Conservation (phyloP, 1,140 invertebrate species). For the Eufriesea mexicana region DNA sequence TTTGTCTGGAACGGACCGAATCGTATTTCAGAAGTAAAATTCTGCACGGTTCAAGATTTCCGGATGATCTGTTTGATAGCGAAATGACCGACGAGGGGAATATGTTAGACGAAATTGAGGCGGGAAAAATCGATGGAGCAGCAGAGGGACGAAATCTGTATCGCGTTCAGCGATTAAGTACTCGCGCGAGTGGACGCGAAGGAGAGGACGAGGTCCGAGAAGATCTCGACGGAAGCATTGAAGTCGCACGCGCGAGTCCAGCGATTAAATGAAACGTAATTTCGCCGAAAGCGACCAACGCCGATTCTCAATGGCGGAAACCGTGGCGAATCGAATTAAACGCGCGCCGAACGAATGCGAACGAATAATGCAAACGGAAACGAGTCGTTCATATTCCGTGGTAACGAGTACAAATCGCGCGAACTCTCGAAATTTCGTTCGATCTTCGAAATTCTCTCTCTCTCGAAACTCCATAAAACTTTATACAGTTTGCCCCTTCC, state of each 20-base stretch:
- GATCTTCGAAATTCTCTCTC: neutral
- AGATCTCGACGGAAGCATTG: neutral
- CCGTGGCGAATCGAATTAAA: slow-evolving; percentile 28
- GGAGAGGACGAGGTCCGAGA: no score
- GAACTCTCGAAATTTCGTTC: neutral
- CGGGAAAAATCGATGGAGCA: no score
- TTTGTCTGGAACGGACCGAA: no score
- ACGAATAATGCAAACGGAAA: slow-evolving; percentile 35
- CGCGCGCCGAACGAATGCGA: neutral
- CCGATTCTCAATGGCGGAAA: slow-evolving; percentile 17
- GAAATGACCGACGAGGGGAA: no score
- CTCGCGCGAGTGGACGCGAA: neutral
- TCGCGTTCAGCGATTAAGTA: neutral
- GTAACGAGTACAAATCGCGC: slow-evolving; percentile 17
- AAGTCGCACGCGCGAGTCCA: neutral
- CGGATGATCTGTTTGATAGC: no score
- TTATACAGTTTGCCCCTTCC: no score
- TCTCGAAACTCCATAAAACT: no score
- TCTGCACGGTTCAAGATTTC: no score
- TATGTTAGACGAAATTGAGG: no score
- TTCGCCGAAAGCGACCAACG: slow-evolving; percentile 7
- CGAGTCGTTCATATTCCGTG: slow-evolving; percentile 3
- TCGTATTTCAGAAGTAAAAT: no score
- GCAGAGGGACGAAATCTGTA: no score
- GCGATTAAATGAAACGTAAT: slow-evolving; percentile 23